These are phyloP conservation scores for Takifugu ocellatus DNA, from an alignment of 2,797 vertebrate species.

Conservation along the genomic window DNA sequence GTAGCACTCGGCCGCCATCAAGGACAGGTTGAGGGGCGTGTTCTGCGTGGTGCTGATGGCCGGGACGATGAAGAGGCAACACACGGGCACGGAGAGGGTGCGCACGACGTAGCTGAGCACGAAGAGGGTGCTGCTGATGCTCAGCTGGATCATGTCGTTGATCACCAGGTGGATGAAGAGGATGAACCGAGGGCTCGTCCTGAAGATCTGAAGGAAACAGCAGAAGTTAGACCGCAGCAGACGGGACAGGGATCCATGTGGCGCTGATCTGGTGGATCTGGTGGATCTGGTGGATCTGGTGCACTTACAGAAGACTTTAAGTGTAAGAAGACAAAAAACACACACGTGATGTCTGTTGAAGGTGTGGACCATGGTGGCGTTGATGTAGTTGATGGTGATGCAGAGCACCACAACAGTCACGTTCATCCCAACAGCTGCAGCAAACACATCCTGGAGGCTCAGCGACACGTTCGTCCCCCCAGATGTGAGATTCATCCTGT, in stretches of 20 bases:
- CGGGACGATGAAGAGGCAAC: constrained; percentile 37
- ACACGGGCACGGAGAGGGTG: constrained; percentile 42
- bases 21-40: constrained; percentile 64
- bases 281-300: not conserved
- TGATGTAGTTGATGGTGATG: constrained; percentile 59
- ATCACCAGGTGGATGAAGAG: constrained; percentile 68
- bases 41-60: constrained; percentile 45
- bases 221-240: not conserved
- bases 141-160: constrained; percentile 68
- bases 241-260: too few species aligned
- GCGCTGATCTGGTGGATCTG: too few species aligned
- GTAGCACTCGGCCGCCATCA: constrained; percentile 68
- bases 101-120: constrained; percentile 24
- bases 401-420: constrained; percentile 42
- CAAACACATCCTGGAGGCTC: too few species aligned
- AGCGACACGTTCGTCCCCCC: too few species aligned
- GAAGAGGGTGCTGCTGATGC: constrained; percentile 39
- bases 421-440: constrained; percentile 10
- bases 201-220: constrained; percentile 26
- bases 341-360: constrained; percentile 52
- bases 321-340: constrained; percentile 17
- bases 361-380: constrained; percentile 53
- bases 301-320: not conserved
- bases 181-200: constrained; percentile 60
- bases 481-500: too few species aligned